These are phyloP conservation scores for Acutogordius australiensis DNA, from an alignment of 2,888 invertebrate genomes.

Conservation along the genomic window DNA sequence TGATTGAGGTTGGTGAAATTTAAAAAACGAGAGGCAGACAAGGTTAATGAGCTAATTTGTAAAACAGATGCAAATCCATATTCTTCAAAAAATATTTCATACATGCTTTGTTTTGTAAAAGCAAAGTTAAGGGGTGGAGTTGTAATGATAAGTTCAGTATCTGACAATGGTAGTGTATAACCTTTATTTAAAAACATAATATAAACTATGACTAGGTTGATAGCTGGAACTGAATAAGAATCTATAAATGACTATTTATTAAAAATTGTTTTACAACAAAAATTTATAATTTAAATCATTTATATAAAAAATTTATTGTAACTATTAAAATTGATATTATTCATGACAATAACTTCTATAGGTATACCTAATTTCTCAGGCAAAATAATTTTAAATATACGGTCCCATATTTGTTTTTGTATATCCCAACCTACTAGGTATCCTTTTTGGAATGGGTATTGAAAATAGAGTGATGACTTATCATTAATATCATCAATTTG, in stretches of 20 bases:
- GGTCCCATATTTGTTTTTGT: constrained; percentile 72
- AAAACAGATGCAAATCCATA: constrained; percentile 52
- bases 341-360: too few relatives aligned
- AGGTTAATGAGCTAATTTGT: constrained; percentile 15
- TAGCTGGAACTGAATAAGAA: too few relatives aligned
- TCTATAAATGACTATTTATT: too few relatives aligned
- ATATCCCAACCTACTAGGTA: constrained; percentile 81
- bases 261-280: too few relatives aligned
- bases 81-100: constrained; percentile 87
- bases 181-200: too few relatives aligned
- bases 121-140: constrained; percentile 76
- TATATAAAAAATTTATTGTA: too few relatives aligned
- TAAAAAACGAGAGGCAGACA: neutral
- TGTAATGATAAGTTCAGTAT: constrained; percentile 44
- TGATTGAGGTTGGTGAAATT: neutral
- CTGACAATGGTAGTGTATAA: too few relatives aligned
- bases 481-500: constrained; percentile 89
- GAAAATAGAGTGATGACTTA: constrained; percentile 66
- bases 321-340: too few relatives aligned
- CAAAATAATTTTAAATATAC: constrained; percentile 49
- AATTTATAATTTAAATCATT: too few relatives aligned
- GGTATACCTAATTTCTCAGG: neutral
- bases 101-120: constrained; percentile 63
- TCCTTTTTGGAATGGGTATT: constrained; percentile 65
- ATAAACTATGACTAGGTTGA: constrained; percentile 13